Base-by-base conservation (phyloP, 2,888 invertebrate species). In the Diarsia mendica region DNA sequence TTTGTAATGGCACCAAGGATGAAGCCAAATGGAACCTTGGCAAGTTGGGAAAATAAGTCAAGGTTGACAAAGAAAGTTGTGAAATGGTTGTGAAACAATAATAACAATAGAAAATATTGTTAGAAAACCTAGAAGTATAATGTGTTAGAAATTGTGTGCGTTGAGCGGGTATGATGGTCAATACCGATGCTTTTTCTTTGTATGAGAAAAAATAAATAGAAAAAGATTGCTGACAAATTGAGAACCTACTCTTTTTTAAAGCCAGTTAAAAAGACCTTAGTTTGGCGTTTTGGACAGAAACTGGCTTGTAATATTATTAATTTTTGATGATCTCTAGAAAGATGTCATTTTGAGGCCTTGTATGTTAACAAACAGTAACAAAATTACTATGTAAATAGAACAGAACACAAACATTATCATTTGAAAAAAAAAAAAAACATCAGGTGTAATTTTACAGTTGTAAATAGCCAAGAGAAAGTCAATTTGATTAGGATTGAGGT, bases 401-500 rank as follows among this genome's bases (percentile, higher is more conserved):
- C 61, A 67, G 0, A 53, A 61, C 20, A 13, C 5, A 61, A 51
- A 46, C n/a, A 51, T 20, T n/a, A 18, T n/a, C 18, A 28, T 49
- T 67, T 33, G 9, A 10, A 58, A 60, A 18, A 39, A 13, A 48
- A 49, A 2, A 4, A 9, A 39, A 46, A 2, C 20, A 44, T 74
- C 23, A 61, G 20, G 51, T 71, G 18, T 44, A 75, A 80, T 20
- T 76, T 23, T 77, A 85, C 71, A 76, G 75, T 82, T 82, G n/a
- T 2, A 69, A 75, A 72, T 18, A 39, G 48, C 46, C 11, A 75
- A 71, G 84, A 84, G 85, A 85, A 85, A 85, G 85, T 77, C 48
- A 48, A 78, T 69, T 86, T 64, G 58, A 83, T 70, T 53, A 66
- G 6, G 5, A 81, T 77, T 81, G 78, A 79, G 85, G 86, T 84